phyloP scores from a whole-genome alignment of 2,113 vertebrate species.

The Podarcis raffonei region DNA sequence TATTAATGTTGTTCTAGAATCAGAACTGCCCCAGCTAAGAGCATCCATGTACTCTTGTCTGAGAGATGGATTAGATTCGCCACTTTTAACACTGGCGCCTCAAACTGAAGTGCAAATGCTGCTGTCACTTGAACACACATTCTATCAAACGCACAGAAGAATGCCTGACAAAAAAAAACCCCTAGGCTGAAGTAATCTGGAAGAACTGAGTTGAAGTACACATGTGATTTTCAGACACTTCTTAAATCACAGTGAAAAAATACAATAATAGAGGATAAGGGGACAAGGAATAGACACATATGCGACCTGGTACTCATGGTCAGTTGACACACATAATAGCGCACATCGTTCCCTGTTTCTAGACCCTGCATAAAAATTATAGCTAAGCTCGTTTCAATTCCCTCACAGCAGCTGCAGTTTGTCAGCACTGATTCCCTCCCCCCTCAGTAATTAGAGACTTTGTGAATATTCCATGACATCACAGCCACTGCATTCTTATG shows the following conservation, averaged over 20 bases:
- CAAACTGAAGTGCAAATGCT: not conserved
- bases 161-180: not conserved
- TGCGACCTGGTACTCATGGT: not conserved
- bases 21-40: not conserved
- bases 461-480: not conserved
- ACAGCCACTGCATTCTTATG: not conserved
- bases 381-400: not conserved
- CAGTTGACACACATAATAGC: not conserved
- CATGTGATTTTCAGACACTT: not conserved
- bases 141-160: not conserved
- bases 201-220: not conserved
- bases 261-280: no score
- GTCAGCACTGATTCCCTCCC: not conserved
- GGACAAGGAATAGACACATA: not conserved
- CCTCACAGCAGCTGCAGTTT: not conserved
- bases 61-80: no score
- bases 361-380: not conserved
- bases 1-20: not conserved
- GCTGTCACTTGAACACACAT: not conserved
- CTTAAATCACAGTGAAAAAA: not conserved
- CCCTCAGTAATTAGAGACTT: not conserved
- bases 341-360: not conserved
- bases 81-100: not conserved
- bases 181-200: not conserved
- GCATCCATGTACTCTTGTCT: not conserved